Evolutionary conservation across 2,888 invertebrate genomes (phyloP).

Genomic region (Peribatodes rhomboidaria): DNA sequence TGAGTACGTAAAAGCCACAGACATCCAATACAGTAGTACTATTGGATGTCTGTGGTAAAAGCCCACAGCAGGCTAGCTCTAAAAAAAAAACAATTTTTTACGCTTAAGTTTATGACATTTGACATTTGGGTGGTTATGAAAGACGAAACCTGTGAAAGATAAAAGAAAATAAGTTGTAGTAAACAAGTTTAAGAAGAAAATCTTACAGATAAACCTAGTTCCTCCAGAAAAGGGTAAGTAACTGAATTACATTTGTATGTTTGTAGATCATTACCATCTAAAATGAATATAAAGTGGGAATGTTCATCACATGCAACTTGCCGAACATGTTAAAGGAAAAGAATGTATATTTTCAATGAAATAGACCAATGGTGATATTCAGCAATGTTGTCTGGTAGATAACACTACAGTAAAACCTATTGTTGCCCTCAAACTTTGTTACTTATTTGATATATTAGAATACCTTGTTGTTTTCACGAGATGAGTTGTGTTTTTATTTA

Average conservation of each 20-base stretch:
- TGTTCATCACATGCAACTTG: not conserved
- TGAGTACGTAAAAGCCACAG: no score
- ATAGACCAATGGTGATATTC: not conserved
- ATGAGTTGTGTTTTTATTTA: conserved; percentile 16
- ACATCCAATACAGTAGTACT: no score
- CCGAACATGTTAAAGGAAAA: not conserved
- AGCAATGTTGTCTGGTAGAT: not conserved
- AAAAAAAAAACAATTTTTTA: no score
- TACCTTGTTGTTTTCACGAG: not conserved
- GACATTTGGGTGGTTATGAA: no score
- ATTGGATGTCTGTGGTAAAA: no score
- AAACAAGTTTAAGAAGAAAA: not conserved
- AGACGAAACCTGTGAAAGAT: no score
- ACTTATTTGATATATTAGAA: not conserved
- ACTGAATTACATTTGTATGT: not conserved
- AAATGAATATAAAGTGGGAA: no score
- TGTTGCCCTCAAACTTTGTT: not conserved
- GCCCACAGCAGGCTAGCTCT: no score
- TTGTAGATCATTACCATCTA: not conserved
- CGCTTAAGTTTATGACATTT: no score
- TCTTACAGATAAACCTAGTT: not conserved
- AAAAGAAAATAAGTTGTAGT: not conserved
- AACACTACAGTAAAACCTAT: not conserved
- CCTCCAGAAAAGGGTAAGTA: not conserved
- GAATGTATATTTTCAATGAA: not conserved